Conservation (phyloP, 2,888 invertebrate genomes). For the Meiosimyza platycephala region DNA sequence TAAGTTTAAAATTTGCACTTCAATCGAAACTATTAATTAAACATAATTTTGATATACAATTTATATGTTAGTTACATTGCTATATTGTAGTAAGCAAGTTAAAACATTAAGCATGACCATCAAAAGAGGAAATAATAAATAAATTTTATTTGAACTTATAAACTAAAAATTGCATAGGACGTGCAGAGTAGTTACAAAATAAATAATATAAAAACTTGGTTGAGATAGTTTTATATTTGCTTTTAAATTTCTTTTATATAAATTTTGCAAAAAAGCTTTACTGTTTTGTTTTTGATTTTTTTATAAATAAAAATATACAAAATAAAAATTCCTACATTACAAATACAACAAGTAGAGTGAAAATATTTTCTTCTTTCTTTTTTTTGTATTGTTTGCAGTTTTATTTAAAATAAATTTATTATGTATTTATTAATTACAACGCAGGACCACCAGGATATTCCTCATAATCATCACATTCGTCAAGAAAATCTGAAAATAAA, state of each 20-base stretch:
- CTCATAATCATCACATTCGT: conserved; percentile 57
- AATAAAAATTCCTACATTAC: conserved; percentile 23
- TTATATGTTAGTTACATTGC: no score
- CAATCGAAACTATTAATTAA: no score
- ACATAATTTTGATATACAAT: no score
- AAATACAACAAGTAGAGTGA: conserved; percentile 29
- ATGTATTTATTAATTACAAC: conserved; percentile 50
- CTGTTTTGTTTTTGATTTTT: conserved; percentile 35
- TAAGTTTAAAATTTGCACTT: no score
- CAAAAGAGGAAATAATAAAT: no score
- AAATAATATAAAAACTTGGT: conserved; percentile 1
- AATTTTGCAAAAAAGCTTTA: conserved; percentile 36
- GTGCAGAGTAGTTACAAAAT: not conserved
- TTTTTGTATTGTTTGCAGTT: conserved; percentile 27
- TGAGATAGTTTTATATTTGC: conserved; percentile 8
- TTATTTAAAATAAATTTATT: conserved; percentile 38
- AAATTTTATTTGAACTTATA: no score
- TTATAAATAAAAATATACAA: conserved; percentile 13
- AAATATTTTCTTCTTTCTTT: conserved; percentile 23
- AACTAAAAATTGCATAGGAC: no score
- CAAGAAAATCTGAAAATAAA: conserved; percentile 57
- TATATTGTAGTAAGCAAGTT: no score
- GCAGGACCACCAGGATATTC: conserved; percentile 58
- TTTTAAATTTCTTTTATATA: conserved; percentile 19
- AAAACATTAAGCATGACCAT: no score